Conservation (phyloP, 2,113 vertebrate genomes). For the Amphilophus citrinellus region DNA sequence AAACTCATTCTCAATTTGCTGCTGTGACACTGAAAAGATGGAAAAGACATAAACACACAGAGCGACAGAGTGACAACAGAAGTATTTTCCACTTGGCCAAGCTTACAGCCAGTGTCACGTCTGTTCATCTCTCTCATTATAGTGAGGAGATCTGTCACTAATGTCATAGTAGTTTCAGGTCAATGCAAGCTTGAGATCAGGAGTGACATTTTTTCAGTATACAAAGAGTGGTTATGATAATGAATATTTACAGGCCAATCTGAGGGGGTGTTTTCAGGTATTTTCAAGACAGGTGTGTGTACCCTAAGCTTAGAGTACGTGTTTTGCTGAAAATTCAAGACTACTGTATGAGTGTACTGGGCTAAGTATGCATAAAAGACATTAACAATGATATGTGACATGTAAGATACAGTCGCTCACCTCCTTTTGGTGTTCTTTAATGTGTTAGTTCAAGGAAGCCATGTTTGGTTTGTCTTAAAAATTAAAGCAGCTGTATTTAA, state of each 20-base stretch:
- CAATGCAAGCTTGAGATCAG: conserved; percentile 20
- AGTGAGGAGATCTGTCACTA: conserved; percentile 10
- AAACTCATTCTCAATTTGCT: neutral
- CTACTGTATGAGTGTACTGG: neutral
- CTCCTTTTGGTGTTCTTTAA: neutral
- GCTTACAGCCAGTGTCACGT: neutral
- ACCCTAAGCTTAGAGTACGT: no score
- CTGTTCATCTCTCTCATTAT: conserved; percentile 16
- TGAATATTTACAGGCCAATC: conserved; percentile 26
- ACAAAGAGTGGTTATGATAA: neutral
- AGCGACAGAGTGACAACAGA: conserved; percentile 31
- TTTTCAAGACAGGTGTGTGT: no score
- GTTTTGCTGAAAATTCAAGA: no score
- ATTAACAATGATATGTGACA: neutral
- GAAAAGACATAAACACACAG: neutral
- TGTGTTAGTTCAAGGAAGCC: neutral
- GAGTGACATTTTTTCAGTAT: conserved; percentile 30
- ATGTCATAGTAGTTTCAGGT: conserved; percentile 24
- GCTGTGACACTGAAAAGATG: conserved; percentile 14
- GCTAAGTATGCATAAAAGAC: neutral
- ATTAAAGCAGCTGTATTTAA: neutral
- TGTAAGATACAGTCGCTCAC: neutral
- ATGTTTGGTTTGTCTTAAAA: neutral
- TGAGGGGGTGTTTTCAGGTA: neutral
- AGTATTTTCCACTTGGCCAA: conserved; percentile 22